Conservation (phyloP, 2,113 vertebrate species). For the Leucosticte australis region DNA sequence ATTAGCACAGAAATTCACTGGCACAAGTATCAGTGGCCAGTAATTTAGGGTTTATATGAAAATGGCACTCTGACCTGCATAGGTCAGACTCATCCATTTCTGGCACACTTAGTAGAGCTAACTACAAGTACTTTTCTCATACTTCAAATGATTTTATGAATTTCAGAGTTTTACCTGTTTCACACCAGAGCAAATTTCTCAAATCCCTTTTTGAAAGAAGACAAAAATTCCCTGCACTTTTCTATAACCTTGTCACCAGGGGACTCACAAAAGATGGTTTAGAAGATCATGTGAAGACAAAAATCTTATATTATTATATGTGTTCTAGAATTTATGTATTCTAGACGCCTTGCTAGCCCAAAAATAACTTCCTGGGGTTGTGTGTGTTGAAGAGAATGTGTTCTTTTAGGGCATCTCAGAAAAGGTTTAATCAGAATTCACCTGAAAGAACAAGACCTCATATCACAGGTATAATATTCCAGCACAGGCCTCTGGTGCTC, state of each 20-base stretch:
- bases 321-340: neutral
- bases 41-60: neutral
- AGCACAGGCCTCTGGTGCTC: neutral
- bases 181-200: neutral
- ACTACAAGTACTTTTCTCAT: neutral
- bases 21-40: neutral
- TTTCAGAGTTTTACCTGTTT: neutral
- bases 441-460: neutral
- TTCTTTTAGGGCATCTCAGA: neutral
- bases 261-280: neutral
- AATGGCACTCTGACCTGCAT: neutral
- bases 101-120: neutral
- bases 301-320: neutral
- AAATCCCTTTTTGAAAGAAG: neutral
- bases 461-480: neutral
- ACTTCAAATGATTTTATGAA: neutral
- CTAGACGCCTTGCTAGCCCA: neutral
- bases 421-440: neutral
- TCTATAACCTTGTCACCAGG: neutral
- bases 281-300: neutral
- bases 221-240: neutral
- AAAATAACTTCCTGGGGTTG: neutral
- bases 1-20: neutral
- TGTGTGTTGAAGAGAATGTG: neutral
- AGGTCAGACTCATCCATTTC: neutral